phyloP scores from a whole-genome alignment of 2,113 vertebrate species.

The Psilopsiagon aymara region DNA sequence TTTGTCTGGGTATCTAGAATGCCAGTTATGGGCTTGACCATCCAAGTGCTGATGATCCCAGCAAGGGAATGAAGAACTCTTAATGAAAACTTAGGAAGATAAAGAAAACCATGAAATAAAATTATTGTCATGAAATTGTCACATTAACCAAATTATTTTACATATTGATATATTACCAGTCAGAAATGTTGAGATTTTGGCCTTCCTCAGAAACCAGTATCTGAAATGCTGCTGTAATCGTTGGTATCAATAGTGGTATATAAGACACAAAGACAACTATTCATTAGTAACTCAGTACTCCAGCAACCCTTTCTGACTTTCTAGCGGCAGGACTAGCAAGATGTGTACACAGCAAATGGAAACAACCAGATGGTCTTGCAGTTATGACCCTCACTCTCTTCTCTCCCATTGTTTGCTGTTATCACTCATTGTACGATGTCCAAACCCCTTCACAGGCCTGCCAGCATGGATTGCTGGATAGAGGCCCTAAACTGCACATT shows the following conservation, averaged over 20 bases:
- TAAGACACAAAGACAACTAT: background rate
- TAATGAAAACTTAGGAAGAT: background rate
- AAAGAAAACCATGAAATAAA: background rate
- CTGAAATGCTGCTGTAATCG: background rate
- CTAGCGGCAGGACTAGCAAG: conserved; percentile 40
- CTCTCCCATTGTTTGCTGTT: conserved; percentile 65
- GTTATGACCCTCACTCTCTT: conserved; percentile 62
- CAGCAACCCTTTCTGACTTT: conserved; percentile 1
- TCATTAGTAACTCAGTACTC: background rate
- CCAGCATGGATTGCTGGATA: conserved; percentile 50
- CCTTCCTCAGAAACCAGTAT: background rate
- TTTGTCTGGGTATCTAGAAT: background rate
- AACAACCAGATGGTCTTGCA: conserved; percentile 70
- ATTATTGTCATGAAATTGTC: background rate
- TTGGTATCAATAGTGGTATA: background rate
- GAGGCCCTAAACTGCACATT: conserved; percentile 26
- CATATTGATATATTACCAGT: background rate
- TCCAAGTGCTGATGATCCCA: background rate
- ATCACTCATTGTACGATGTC: conserved; percentile 37
- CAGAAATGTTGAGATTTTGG: background rate
- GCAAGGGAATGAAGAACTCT: background rate
- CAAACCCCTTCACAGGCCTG: conserved; percentile 57
- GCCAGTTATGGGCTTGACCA: background rate
- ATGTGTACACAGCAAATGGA: conserved; percentile 64
- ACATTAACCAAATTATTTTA: background rate